These are phyloP conservation scores for Sarcophaga caerulescens DNA, from an alignment of 2,888 invertebrate species.

Conservation along the genomic window DNA sequence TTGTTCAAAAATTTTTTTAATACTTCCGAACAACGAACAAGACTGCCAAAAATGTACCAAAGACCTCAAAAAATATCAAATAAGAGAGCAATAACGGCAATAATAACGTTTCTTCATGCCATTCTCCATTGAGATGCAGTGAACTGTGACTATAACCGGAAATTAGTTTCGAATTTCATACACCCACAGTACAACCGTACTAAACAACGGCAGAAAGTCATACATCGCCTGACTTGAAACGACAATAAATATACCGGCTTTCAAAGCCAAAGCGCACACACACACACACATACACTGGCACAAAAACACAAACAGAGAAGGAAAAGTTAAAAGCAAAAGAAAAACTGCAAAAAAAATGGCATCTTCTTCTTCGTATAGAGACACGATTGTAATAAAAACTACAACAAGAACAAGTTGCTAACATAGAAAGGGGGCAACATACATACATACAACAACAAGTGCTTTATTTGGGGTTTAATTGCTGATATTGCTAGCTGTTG, in stretches of 20 bases:
- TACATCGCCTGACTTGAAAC: not conserved
- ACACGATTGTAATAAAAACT: not conserved
- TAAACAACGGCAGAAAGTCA: not conserved
- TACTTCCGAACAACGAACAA: too few relatives aligned
- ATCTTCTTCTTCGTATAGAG: too few relatives aligned
- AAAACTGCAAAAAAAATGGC: not conserved
- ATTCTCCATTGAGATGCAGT: conserved; percentile 2
- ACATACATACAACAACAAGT: not conserved
- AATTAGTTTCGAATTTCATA: conserved; percentile 58
- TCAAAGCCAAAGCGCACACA: not conserved
- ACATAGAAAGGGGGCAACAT: not conserved
- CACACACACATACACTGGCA: too few relatives aligned
- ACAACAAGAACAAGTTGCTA: not conserved
- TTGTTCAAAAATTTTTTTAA: too few relatives aligned
- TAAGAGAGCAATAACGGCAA: not conserved
- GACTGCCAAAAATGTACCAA: not conserved
- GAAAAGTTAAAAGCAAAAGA: too few relatives aligned
- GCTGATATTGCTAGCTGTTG: not conserved
- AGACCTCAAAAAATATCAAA: not conserved
- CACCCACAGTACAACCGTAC: not conserved
- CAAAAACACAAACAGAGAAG: too few relatives aligned
- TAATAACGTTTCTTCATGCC: not conserved
- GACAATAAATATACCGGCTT: conserved; percentile 4
- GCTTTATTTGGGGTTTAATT: not conserved
- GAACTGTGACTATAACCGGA: conserved; percentile 52